These are phyloP conservation scores for Sphecodes monilicornis DNA, from an alignment of 2,888 invertebrate genomes.

Conservation along the genomic window DNA sequence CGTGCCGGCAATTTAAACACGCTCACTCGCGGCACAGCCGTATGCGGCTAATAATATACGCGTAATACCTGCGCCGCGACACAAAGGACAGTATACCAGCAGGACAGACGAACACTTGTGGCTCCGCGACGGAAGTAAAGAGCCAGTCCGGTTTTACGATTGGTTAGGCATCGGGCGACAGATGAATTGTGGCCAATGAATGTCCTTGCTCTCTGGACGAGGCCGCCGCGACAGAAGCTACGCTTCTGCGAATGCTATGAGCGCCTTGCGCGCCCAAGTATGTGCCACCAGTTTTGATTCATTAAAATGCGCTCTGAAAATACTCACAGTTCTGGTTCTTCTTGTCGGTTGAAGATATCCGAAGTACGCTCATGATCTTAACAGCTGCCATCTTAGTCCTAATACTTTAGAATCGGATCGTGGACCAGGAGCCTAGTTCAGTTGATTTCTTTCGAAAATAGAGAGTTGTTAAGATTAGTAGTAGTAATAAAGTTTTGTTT, in stretches of 20 bases:
- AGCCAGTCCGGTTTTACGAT: conserved; percentile 63
- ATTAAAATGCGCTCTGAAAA: too few species aligned
- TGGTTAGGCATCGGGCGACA: conserved; percentile 61
- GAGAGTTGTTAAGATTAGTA: too few species aligned
- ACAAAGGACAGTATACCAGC: conserved; percentile 41
- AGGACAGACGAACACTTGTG: conserved; percentile 50
- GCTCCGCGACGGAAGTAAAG: conserved; percentile 60
- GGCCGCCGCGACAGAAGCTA: conserved; percentile 59
- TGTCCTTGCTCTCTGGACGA: conserved; percentile 71
- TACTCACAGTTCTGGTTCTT: too few species aligned
- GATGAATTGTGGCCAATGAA: conserved; percentile 72
- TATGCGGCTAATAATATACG: conserved; percentile 24
- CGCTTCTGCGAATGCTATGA: conserved; percentile 56
- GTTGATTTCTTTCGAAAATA: too few species aligned
- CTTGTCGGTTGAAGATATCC: too few species aligned
- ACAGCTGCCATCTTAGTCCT: too few species aligned
- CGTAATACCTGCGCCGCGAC: conserved; percentile 61
- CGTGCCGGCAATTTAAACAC: conserved; percentile 46
- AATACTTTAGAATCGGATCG: too few species aligned
- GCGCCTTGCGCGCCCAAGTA: conserved; percentile 33
- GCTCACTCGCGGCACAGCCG: conserved; percentile 36
- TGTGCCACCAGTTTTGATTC: neutral
- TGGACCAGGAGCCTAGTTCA: too few species aligned
- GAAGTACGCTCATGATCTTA: too few species aligned
- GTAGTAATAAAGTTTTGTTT: too few species aligned